phyloP scores from a whole-genome alignment of 2,113 vertebrate species.

The Hippotragus niger region DNA sequence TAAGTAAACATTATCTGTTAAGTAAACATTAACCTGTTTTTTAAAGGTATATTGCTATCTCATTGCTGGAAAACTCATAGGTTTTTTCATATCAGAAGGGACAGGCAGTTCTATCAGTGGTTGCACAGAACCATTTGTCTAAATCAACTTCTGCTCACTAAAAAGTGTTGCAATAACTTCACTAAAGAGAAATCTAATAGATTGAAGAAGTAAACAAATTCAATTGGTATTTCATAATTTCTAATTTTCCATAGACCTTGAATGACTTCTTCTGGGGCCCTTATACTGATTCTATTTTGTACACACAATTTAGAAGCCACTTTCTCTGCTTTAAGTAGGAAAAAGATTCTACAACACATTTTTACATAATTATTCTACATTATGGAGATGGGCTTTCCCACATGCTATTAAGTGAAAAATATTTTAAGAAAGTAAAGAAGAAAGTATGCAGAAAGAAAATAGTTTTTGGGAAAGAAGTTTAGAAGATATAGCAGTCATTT shows the following conservation, averaged over 20 bases:
- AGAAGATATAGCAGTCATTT: background rate
- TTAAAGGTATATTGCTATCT: background rate
- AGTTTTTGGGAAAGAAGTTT: background rate
- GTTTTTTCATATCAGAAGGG: background rate
- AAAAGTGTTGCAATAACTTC: background rate
- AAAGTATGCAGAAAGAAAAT: background rate
- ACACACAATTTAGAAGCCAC: constrained; percentile 5
- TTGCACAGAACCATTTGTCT: background rate
- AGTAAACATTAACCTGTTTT: background rate
- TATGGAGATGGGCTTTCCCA: constrained; percentile 11
- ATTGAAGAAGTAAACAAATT: background rate
- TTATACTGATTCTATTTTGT: constrained; percentile 18
- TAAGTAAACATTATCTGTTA: background rate
- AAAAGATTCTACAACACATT: constrained; percentile 21
- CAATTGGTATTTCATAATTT: constrained; percentile 18
- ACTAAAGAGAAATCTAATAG: background rate
- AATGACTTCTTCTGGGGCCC: constrained; percentile 22
- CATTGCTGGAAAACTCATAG: background rate
- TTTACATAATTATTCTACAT: constrained; percentile 56
- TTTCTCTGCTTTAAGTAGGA: constrained; percentile 30
- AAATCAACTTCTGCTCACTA: background rate
- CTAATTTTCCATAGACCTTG: background rate
- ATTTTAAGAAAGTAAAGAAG: constrained; percentile 22
- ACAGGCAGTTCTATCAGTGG: background rate
- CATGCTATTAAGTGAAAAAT: constrained; percentile 14